Conservation (phyloP, 2,888 invertebrate genomes). For the Melipona bicolor region DNA sequence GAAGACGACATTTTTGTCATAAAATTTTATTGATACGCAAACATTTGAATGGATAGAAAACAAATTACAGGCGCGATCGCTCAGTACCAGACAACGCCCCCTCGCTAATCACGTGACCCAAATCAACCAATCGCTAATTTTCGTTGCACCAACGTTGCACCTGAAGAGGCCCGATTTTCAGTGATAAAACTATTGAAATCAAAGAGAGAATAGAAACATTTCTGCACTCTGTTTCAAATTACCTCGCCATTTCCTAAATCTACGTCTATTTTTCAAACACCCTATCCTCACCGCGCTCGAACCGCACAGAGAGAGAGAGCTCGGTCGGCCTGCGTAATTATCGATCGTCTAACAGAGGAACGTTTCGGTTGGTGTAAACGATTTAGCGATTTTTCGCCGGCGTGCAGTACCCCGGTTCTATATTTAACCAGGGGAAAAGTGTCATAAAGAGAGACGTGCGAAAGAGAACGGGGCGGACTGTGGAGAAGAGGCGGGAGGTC, state of each 20-base stretch:
- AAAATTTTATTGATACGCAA: too few species aligned
- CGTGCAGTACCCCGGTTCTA: slow-evolving; percentile 38
- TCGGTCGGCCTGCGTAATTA: slow-evolving; percentile 2
- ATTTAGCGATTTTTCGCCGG: slow-evolving; percentile 47
- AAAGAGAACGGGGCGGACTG: not conserved
- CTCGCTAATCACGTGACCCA: too few species aligned
- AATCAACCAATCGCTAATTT: too few species aligned
- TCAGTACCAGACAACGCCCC: too few species aligned
- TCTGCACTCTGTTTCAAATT: not conserved
- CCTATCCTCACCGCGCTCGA: not conserved
- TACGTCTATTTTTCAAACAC: not conserved
- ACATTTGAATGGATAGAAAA: too few species aligned
- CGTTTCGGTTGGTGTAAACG: slow-evolving; percentile 22
- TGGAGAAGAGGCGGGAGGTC: slow-evolving; percentile 23
- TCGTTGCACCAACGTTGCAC: too few species aligned
- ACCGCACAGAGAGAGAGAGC: not conserved
- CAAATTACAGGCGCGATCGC: too few species aligned
- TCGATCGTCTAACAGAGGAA: slow-evolving; percentile 29
- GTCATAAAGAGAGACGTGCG: slow-evolving; percentile 52
- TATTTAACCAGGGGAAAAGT: slow-evolving; percentile 46
- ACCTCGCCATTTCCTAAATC: too few species aligned
- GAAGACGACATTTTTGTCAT: too few species aligned
- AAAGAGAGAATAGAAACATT: too few species aligned
- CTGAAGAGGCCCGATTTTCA: too few species aligned
- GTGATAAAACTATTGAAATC: too few species aligned